Evolutionary conservation across 2,888 invertebrate species (phyloP), one percentile per base, ranked within the genome.

Genomic region (Heliconius ismenius): DNA sequence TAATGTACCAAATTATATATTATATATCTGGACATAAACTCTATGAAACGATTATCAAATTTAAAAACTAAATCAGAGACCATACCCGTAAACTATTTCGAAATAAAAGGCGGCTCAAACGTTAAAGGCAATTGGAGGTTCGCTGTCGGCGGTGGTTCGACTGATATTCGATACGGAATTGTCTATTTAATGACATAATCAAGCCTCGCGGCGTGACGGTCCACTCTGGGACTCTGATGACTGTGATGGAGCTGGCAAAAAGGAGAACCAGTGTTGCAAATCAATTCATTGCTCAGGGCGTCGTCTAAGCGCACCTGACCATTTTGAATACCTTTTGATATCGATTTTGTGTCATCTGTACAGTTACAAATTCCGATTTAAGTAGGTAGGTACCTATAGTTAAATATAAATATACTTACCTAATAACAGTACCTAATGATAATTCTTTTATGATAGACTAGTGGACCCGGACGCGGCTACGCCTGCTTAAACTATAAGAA

Each of bases 181-280:
- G 79, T 79, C 76, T 76, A 75, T 76, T 80, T 92, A 92, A 92
- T 92, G 90, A 90, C 88, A 90, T 93, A 92, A 93, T 91, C 89
- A 83, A 78, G 82, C 87, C 92, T 90, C 81, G 86, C 85, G 91
- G 92, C 91, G 82, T 83, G 81, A 84, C 83, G 82, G 60, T 67
- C 62, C 64, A 74, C 39, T 28, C 43, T 39, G 73, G 24, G 58
- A 43, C 76, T 60, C 74, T 83, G 88, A 91, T 90, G 83, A 89
- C 90, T 84, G 91, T 90, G 83, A 90, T 92, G 83, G 80, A 74
- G 81, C 81, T 86, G 87, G 87, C 86, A 85, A 86, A 85, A 86
- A 85, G 84, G 83, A 80, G 80, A 83, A 82, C 81, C 82, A 84
- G 83, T 85, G 84, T 83, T 84, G 86, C 86, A 88, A 90, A 92